Evolutionary conservation across 2,797 vertebrate genomes (phyloP), one percentile per base, ranked within the genome.

Genomic region (Sylvia borin): DNA sequence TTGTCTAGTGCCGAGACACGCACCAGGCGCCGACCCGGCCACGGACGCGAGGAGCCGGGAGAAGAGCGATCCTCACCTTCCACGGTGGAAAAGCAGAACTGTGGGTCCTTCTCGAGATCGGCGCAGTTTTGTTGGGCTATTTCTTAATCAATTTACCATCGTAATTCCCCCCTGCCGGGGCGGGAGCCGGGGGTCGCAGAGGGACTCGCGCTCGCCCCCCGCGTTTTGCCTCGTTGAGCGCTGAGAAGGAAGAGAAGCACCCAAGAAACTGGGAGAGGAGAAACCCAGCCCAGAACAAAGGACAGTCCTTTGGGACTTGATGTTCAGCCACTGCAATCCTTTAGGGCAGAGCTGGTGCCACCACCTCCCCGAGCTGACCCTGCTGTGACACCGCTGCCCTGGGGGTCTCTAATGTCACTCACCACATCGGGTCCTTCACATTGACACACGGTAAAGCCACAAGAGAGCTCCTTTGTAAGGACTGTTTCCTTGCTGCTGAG

Each of bases 401-500:
- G 60, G 53, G 85, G 89, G 87, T 90, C 79, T 91, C 58, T 34
- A 25, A 8, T 21, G 75, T 85, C 84, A 42, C 84, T 90, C 93
- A 54, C 94, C 78, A 31, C 64, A 5, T 80, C 7, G 75, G 90
- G 85, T 92, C 90, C 92, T 92, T 95, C 92, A 73, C 90, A 66
- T 61, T 40, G 92, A 88, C 88, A 80, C 43, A 45, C 7, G 21
- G 55, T 38, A 85, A 81, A 62, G 93, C 89, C 86, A 86, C 94
- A 89, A 73, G 78, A 94, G 76, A 96, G 93, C 82, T 85, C 75
- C 88, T 92, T 54, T 45, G 47, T 81, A 87, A 95, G 96, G 96
- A 96, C 96, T 80, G 64, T 92, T 86, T 92, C 87, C 95, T 90
- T 91, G 90, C 90, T 93, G 89, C 92, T 85, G 96, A 84, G 82